Base-by-base conservation (phyloP, 2,113 vertebrate genomes). In the Tonatia bakeri region DNA sequence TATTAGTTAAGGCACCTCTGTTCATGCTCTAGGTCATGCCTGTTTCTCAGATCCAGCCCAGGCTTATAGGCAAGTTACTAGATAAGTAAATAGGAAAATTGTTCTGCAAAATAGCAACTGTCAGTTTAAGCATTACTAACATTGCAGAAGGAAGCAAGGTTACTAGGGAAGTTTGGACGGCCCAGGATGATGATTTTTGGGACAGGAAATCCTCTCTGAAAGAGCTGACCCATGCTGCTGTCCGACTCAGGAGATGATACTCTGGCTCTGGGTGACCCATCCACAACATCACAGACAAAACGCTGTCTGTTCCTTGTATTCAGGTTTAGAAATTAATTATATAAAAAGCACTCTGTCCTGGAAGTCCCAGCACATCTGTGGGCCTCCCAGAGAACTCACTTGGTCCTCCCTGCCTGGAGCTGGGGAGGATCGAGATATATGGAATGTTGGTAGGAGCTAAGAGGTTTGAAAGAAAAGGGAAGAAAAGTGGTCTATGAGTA, bases 1-100 rank as follows among this genome's bases (percentile, higher is more conserved):
- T 97, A 97, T 96, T 97, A 76, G 90, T n/a, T 64, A 77, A 72
- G 45, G 52, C 3, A 8, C 80, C 84, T 94, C 54, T 40, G 50
- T 45, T 64, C 93, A 90, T 84, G 89, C 56, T 79, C 90, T 36
- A 11, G 54, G 45, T 79, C 94, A 89, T 45, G 83, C 73, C 67
- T 4, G n/a, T 73, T 54, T 70, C 87, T 85, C 83, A 77, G 31
- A 70, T 11, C n/a, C 5, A 7, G 90, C 83, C 77, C 76, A 72
- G 82, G 93, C 36, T 56, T 36, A 96, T 0, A 86, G 69, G 91
- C 56, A 36, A 47, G 79, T 70, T 15, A 54, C 77, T 22, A 56
- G 64, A 40, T 84, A 52, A 86, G 79, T 64, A 79, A 93, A 72
- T n/a, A 52, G 72, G 80, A 95, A 95, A 92, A 87, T 8, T 69